phyloP scores from a whole-genome alignment of 2,113 vertebrate species.

The Brachypteracias leptosomus region DNA sequence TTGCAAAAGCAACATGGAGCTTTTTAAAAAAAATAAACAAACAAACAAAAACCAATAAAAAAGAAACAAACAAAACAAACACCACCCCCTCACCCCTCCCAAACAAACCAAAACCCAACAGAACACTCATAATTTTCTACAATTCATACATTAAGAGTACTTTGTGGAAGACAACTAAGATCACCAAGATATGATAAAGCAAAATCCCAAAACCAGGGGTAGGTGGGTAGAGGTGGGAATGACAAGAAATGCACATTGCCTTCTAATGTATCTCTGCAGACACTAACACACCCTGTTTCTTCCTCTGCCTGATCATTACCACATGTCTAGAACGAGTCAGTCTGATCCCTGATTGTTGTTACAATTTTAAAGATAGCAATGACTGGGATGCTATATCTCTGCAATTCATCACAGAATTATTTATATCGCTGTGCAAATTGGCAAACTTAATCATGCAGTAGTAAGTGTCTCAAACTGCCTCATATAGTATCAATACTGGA shows the following conservation, averaged over 20 bases:
- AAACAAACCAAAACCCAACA: background rate
- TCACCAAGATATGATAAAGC: background rate
- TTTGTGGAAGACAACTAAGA: background rate
- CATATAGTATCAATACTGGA: background rate
- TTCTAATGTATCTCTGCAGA: background rate
- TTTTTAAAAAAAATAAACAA: background rate
- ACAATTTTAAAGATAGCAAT: background rate
- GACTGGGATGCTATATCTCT: background rate
- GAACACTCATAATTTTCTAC: background rate
- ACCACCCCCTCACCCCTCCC: too few species aligned
- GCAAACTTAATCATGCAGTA: background rate
- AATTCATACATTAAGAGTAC: background rate
- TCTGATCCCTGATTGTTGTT: background rate
- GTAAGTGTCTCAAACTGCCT: background rate
- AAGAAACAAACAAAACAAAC: too few species aligned
- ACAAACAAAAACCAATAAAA: too few species aligned
- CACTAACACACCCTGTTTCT: background rate
- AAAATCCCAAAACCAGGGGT: background rate
- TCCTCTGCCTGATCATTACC: background rate
- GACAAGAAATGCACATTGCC: background rate
- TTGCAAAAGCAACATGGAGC: background rate
- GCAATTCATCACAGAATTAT: background rate
- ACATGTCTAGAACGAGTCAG: background rate
- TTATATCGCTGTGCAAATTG: background rate
- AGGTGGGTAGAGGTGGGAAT: background rate